Percentiles rank a stretch among this genome's conserved stretches.
Conservation (phyloP, 2,888 invertebrate genomes). For the Masnerella sp. region DNA sequence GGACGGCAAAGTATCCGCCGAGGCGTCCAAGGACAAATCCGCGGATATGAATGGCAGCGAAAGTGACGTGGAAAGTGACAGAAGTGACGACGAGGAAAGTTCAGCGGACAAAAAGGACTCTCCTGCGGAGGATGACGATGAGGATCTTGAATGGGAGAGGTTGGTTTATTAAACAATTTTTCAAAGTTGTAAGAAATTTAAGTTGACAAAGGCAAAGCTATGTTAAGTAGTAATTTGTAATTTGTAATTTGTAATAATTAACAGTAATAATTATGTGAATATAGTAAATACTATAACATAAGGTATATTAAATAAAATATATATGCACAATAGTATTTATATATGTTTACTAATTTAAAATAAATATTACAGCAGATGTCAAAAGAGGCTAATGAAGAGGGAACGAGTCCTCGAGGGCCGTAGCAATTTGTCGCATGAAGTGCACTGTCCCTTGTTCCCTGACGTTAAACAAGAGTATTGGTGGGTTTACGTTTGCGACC, state of each 20-base stretch:
- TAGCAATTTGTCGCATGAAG: constrained; percentile 95
- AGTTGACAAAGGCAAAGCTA: no score
- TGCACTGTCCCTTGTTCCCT: constrained; percentile 97
- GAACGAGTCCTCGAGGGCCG: constrained; percentile 94
- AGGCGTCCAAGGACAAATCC: constrained; percentile 67
- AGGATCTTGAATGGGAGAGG: constrained; percentile 94
- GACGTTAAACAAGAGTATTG: constrained; percentile 98
- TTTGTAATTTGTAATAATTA: no score
- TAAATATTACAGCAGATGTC: constrained; percentile 81
- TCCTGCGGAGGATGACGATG: constrained; percentile 84
- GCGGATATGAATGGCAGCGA: constrained; percentile 71
- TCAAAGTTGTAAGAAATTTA: background rate
- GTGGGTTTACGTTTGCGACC: constrained; percentile 99
- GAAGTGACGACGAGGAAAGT: constrained; percentile 79
- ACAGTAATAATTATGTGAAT: no score
- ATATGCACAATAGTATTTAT: no score
- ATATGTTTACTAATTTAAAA: no score
- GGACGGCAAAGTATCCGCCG: constrained; percentile 67
- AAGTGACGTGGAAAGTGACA: constrained; percentile 79
- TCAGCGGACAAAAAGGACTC: constrained; percentile 81
- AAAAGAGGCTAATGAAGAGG: constrained; percentile 90
- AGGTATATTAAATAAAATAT: no score
- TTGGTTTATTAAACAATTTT: constrained; percentile 17
- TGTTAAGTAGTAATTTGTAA: no score
- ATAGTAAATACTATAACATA: no score